Evolutionary conservation across 2,113 vertebrate species (phyloP).

Genomic region (Pteruthius melanotis): DNA sequence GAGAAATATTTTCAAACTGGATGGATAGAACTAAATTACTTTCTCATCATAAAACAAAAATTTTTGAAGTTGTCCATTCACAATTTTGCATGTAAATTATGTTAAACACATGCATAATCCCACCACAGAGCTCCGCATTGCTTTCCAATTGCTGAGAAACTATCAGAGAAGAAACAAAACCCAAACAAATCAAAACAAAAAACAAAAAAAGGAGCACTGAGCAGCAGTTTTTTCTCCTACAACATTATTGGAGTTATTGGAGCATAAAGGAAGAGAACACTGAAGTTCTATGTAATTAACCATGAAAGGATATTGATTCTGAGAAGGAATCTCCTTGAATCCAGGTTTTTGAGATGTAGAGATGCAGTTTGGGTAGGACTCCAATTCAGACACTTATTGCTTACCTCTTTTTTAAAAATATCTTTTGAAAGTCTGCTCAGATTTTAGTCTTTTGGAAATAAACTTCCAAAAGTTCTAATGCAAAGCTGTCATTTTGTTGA

Average conservation of each 20-base stretch:
- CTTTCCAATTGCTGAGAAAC: neutral
- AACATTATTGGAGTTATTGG: neutral
- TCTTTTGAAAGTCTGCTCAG: neutral
- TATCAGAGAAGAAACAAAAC: neutral
- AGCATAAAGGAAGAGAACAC: neutral
- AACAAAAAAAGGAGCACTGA: neutral
- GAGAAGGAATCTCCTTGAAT: neutral
- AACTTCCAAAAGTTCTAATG: neutral
- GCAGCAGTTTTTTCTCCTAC: neutral
- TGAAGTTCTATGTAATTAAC: neutral
- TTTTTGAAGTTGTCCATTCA: neutral
- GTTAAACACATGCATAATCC: neutral
- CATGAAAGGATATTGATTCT: neutral
- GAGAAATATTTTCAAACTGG: neutral
- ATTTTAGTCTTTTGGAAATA: neutral
- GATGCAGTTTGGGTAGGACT: neutral
- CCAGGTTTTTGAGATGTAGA: neutral
- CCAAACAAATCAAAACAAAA: neutral
- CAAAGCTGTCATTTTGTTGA: neutral
- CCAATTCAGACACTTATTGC: neutral
- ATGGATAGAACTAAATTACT: neutral
- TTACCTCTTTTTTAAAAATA: neutral
- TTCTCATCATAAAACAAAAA: neutral
- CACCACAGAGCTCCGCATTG: neutral
- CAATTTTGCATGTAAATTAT: neutral